Evolutionary conservation across 2,888 invertebrate species (phyloP), one percentile per base, ranked within the genome.

Genomic region (Subacronicta megacephala): DNA sequence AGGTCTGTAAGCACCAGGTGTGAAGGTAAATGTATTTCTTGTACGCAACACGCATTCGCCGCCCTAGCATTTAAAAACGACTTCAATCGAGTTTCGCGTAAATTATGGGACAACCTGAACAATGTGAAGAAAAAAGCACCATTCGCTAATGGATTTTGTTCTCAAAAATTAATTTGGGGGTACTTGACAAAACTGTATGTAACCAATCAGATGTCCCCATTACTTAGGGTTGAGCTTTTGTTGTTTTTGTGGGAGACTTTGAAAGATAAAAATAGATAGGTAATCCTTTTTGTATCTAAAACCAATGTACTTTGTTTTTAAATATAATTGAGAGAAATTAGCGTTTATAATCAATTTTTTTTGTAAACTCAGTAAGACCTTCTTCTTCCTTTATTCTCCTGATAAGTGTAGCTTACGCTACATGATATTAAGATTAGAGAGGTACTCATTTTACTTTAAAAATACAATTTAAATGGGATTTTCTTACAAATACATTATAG

Each of bases 71-170:
- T 94, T 93, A 92, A 87, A 89, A 89, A 82, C 83, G 83, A 87
- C 88, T 89, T 84, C 87, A 88, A 90, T 92, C 91, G 89, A 81
- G 90, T 90, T 92, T 90, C 82, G 84, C 90, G 90, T 92, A 93
- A 93, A 92, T 92, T 93, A 93, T 92, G 89, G 88, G 89, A 91
- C 90, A 90, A 88, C 85, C 90, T 88, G 88, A 86, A 93, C 92
- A 93, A 93, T 85, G 81, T 69, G 73, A 82, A 79, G 84, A 90
- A 89, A 90, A 91, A 92, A 89, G 79, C 80, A 83, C 85, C 84
- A 90, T 90, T 89, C 90, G 87, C 92, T 93, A 93, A 93, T 93
- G 92, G 90, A 92, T 93, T 92, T 91, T 92, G 90, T 92, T 93
- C 91, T 90, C 88, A 89, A 90, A 92, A 90, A 93, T 93, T 93